Conservation (phyloP, 2,113 vertebrate genomes). For the Coturnix japonica region DNA sequence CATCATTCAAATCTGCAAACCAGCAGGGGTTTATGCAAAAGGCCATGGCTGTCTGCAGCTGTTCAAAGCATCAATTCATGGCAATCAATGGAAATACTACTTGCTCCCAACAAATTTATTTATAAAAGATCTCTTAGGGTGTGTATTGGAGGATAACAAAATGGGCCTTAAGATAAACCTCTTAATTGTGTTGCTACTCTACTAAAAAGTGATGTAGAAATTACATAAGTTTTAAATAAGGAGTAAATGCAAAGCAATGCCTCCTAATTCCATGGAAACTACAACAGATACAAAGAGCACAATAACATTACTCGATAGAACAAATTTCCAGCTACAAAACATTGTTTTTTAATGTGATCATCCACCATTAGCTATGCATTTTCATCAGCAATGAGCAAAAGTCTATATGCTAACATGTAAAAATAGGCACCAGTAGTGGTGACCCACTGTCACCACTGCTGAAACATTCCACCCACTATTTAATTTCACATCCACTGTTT, state of each 20-base stretch:
- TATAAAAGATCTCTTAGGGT: background rate
- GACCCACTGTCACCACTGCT: too few species aligned
- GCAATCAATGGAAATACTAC: background rate
- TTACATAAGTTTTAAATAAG: background rate
- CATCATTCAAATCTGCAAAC: constrained; percentile 20
- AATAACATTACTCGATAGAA: too few species aligned
- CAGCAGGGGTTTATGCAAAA: constrained; percentile 43
- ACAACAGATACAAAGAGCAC: background rate
- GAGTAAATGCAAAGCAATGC: background rate
- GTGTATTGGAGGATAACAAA: background rate
- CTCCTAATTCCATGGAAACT: background rate
- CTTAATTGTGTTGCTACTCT: background rate
- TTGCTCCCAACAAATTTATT: background rate
- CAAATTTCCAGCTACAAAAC: too few species aligned
- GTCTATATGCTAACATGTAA: too few species aligned
- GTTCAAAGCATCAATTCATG: constrained; percentile 6
- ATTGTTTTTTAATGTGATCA: too few species aligned
- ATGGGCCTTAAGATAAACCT: background rate
- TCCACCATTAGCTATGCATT: too few species aligned
- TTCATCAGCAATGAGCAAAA: too few species aligned
- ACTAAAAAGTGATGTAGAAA: background rate
- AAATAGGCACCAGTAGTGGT: too few species aligned
- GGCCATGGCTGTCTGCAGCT: constrained; percentile 49
- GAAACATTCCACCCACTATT: too few species aligned
- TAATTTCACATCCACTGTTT: too few species aligned